Evolutionary conservation across 2,113 vertebrate genomes (phyloP), one percentile per base, ranked within the genome.

Genomic region (Maccullochella peelii): DNA sequence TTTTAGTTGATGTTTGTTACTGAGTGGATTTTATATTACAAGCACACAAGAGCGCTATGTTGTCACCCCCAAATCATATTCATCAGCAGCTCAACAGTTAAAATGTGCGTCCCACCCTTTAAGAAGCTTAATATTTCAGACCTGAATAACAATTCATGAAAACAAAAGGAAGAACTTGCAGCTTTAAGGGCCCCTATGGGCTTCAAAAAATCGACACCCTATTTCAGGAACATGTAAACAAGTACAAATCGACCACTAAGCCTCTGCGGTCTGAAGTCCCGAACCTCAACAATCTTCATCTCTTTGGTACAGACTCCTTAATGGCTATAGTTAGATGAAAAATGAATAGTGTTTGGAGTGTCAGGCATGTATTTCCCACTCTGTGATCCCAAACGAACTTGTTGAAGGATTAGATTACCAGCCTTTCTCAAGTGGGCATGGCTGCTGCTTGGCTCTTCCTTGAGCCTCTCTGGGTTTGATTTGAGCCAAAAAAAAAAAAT

Each of bases 361-460:
- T 61, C 79, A 78, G 70, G 47, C 6, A 57, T 38, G 94, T 88
- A 91, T 93, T 74, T 90, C 73, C 94, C 93, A 90, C 92, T 90
- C 88, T 82, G 85, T 95, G 95, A 97, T 97, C 95, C 95, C 96
- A 96, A 96, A 95, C 88, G 89, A 95, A 93, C 94, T 86, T 92
- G 89, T 95, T 94, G 94, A 96, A 95, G 96, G 96, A 95, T 96
- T 96, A 94, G 92, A 96, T 97, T 96, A 96, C 83, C 71, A 66
- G 80, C 80, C 91, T 84, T 87, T 91, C 94, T 77, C 30, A 47
- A 73, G 84, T 86, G 87, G 94, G 92, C 92, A 95, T 81, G 92
- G 91, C 93, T 95, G 91, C 88, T 80, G 94, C 82, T 93, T 93
- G 93, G 94, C 88, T 95, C 95, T 93, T 95, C 92, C 93, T 95